A percentile compares a stretch with the other conserved stretches of the same genome.
Evolutionary conservation across 2,888 invertebrate species (phyloP).

Genomic region (Octonoba sinensis): DNA sequence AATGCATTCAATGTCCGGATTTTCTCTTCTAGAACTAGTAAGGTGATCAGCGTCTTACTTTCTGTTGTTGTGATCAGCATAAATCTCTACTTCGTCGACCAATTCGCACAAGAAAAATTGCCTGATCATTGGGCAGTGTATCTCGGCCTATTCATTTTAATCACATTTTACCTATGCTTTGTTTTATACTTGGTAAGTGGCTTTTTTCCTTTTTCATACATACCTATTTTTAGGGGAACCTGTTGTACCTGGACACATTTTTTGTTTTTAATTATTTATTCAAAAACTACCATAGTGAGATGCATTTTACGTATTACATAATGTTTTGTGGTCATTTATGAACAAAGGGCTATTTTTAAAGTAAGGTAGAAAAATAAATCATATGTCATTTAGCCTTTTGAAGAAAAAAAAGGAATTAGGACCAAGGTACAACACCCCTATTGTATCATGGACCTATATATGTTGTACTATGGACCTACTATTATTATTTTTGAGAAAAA

Average conservation of each 20-base stretch:
- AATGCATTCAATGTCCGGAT: too few relatives aligned
- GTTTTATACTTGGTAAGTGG: slow-evolving; percentile 78
- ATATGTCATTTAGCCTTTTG: neutral
- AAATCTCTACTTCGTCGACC: slow-evolving; percentile 83
- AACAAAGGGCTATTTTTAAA: neutral
- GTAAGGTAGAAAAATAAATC: neutral
- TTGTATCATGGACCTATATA: too few relatives aligned
- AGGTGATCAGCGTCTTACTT: slow-evolving; percentile 78
- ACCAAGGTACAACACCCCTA: too few relatives aligned
- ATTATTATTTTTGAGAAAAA: too few relatives aligned
- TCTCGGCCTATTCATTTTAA: slow-evolving; percentile 74
- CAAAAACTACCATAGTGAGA: too few relatives aligned
- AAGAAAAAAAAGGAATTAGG: too few relatives aligned
- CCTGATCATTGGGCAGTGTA: slow-evolving; percentile 73
- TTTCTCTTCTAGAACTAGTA: slow-evolving; percentile 77
- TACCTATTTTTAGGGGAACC: neutral
- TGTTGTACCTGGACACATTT: neutral
- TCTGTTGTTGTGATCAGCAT: slow-evolving; percentile 82
- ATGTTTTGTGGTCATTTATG: too few relatives aligned
- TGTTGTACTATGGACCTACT: too few relatives aligned
- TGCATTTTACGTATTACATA: too few relatives aligned
- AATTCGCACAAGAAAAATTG: slow-evolving; percentile 73
- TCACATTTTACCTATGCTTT: slow-evolving; percentile 80
- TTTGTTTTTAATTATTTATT: too few relatives aligned
- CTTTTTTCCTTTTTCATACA: neutral